These are phyloP conservation scores for Caenorhabditis wallacei DNA, from an alignment of 2,888 invertebrate genomes.

Conservation along the genomic window DNA sequence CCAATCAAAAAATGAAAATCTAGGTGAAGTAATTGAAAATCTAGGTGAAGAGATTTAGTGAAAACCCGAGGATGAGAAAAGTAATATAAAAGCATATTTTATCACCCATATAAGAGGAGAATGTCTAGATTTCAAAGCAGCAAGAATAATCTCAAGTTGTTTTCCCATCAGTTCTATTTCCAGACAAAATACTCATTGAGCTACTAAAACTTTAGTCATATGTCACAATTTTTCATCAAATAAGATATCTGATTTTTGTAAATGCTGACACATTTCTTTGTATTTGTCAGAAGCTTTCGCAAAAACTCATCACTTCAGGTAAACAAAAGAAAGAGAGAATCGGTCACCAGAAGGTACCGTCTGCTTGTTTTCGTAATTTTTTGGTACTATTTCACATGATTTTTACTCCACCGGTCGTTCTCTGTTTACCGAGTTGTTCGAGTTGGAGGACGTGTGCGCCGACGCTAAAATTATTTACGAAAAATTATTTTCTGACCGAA, in stretches of 20 bases:
- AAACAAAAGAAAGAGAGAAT: constrained; percentile 27
- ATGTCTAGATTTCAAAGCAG: too few relatives aligned
- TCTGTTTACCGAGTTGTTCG: constrained; percentile 40
- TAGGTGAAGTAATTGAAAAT: too few relatives aligned
- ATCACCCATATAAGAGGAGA: too few relatives aligned
- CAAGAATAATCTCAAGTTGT: too few relatives aligned
- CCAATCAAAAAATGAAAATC: too few relatives aligned
- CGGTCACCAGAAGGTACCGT: constrained; percentile 31
- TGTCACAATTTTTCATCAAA: constrained; percentile 1
- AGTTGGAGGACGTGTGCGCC: constrained; percentile 8
- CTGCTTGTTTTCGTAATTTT: constrained; percentile 42
- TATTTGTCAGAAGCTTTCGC: constrained; percentile 24
- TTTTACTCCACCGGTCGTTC: constrained; percentile 10
- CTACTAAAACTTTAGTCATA: too few relatives aligned
- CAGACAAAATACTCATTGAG: too few relatives aligned
- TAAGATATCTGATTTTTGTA: neutral
- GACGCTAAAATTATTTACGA: constrained; percentile 33
- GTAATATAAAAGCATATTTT: too few relatives aligned
- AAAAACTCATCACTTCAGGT: constrained; percentile 14
- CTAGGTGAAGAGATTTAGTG: too few relatives aligned
- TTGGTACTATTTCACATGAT: constrained; percentile 35
- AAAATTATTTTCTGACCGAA: constrained; percentile 13
- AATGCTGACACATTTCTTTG: constrained; percentile 37
- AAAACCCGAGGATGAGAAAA: too few relatives aligned
- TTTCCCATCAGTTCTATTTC: too few relatives aligned